These are phyloP conservation scores for Caradrina kadenii DNA, from an alignment of 2,888 invertebrate genomes.

Conservation along the genomic window DNA sequence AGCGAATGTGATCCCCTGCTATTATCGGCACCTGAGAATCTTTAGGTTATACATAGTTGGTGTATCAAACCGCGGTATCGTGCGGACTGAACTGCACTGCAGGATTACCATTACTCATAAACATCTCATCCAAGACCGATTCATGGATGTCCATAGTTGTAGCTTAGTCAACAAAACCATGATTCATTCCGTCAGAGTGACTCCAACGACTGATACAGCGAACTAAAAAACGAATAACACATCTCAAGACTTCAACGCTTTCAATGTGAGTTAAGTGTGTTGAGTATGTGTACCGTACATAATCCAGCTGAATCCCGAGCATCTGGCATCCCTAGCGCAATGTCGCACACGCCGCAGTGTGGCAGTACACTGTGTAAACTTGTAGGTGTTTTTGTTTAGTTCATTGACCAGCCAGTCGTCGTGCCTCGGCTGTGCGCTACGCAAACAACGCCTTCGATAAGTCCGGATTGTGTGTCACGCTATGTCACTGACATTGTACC, in stretches of 20 bases:
- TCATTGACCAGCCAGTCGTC: constrained; percentile 85
- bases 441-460: constrained; percentile 89
- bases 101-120: constrained; percentile 48
- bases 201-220: constrained; percentile 17
- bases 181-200: constrained; percentile 19
- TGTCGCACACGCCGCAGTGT: constrained; percentile 67
- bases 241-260: constrained; percentile 31
- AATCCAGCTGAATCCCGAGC: constrained; percentile 56
- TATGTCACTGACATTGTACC: constrained; percentile 82
- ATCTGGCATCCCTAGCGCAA: constrained; percentile 63
- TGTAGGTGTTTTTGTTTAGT: constrained; percentile 89
- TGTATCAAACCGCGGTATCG: constrained; percentile 27
- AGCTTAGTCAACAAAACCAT: constrained; percentile 25
- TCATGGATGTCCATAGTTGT: constrained; percentile 17
- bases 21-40: constrained; percentile 61
- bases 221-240: constrained; percentile 32
- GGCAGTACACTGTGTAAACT: constrained; percentile 71
- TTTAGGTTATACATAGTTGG: constrained; percentile 49
- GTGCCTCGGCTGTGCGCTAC: constrained; percentile 79
- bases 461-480: constrained; percentile 86
- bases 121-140: constrained; percentile 1
- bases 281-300: constrained; percentile 32
- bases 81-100: constrained; percentile 12
- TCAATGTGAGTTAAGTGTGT: constrained; percentile 36
- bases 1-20: constrained; percentile 46